phyloP scores from a whole-genome alignment of 2,113 vertebrate genomes.

The Microtus pennsylvanicus region DNA sequence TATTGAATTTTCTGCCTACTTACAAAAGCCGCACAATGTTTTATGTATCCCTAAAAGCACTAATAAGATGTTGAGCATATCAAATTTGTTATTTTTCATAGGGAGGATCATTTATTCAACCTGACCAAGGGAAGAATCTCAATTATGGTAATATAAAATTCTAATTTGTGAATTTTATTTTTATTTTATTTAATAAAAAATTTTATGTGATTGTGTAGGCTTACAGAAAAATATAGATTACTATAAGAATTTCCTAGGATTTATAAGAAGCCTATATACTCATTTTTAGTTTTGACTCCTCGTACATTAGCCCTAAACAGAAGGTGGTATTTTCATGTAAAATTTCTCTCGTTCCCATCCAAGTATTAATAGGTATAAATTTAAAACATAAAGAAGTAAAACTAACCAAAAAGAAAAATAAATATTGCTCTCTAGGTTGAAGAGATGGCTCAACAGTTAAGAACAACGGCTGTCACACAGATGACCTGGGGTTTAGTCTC shows the following conservation, averaged over 20 bases:
- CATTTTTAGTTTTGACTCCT: not conserved
- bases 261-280: not conserved
- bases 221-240: not conserved
- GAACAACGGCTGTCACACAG: not conserved
- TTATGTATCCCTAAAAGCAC: not conserved
- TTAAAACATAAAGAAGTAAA: not conserved
- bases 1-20: conserved; percentile 64
- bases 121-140: not conserved
- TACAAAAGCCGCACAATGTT: conserved; percentile 32
- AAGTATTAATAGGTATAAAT: not conserved
- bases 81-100: conserved; percentile 51
- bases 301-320: not conserved
- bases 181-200: not conserved
- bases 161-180: not conserved
- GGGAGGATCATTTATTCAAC: conserved; percentile 27
- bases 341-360: not conserved
- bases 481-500: too few relatives aligned
- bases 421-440: too few relatives aligned
- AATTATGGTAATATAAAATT: conserved; percentile 24
- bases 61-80: conserved; percentile 13
- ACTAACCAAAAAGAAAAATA: not conserved
- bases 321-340: not conserved
- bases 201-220: not conserved
- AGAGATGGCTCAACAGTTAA: not conserved
- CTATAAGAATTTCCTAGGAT: not conserved